Base-by-base conservation (phyloP, 2,113 vertebrate species). In the Machaerirhynchus nigripectus region DNA sequence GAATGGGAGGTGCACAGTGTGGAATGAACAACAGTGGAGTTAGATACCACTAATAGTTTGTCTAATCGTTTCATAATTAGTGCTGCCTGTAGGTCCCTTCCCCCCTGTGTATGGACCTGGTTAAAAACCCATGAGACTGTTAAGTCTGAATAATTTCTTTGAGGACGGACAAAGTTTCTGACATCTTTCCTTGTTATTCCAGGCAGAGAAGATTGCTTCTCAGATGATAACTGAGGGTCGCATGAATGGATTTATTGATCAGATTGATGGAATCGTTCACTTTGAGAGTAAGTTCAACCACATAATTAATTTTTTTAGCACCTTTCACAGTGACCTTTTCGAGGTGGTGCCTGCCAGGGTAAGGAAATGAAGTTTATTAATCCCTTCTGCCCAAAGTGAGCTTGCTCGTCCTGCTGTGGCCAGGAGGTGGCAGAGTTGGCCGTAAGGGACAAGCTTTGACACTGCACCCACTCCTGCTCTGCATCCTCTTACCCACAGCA, bases 141-240 rank as follows among this genome's bases (percentile, higher is more conserved):
- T 13, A 47, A 57, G 10, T 60, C 16, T 50, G 64, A 50, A 6
- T 46, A 0, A 55, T 63, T 59, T 85, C 64, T 63, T 63, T 76
- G 19, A n/a, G 63, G 67, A 47, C 1, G 2, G 28, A 35, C 42
- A 9, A 14, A 30, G 21, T 44, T 55, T 84, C 52, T 93, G 57
- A 68, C 18, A 12, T 37, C 23, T 68, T 44, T 67, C 55, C 89
- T 47, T 77, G 10, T 84, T 76, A 5, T 60, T 93, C 85, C 75
- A 99, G 99, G 99, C 99, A 74, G 99, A 99, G 95, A 99, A 99
- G 96, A 99, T 99, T 9, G 99, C 99, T 35, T 99, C 99, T 27
- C 99, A 99, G 95, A 99, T 99, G 99, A 99, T 99, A 97, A 99
- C 99, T 6, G 99, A 99, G 94, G 99, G 99, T 52, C 99, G 99